Evolutionary conservation across 2,113 vertebrate genomes (phyloP).

Genomic region (Limanda limanda): DNA sequence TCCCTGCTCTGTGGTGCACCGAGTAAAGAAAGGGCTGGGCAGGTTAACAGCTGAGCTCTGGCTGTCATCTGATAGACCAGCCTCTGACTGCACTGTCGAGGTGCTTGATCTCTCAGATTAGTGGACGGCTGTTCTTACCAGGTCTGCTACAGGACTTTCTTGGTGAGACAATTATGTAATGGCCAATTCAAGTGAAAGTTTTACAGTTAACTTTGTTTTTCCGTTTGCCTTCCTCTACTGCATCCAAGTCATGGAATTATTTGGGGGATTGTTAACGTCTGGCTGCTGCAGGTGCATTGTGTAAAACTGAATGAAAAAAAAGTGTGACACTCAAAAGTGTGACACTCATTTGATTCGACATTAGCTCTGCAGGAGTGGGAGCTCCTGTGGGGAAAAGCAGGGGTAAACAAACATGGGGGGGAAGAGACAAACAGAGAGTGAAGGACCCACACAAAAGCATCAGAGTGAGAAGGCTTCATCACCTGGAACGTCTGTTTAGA

Average conservation of each 20-base stretch:
- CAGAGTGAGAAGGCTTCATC: slow-evolving; percentile 65
- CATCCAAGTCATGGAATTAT: slow-evolving; percentile 14
- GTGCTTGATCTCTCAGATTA: slow-evolving; percentile 6
- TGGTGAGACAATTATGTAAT: slow-evolving; percentile 13
- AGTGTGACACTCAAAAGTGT: slow-evolving; percentile 25
- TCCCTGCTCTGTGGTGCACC: slow-evolving; percentile 26
- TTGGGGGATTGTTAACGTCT: slow-evolving; percentile 26
- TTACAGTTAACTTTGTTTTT: slow-evolving; percentile 6
- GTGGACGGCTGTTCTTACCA: background rate
- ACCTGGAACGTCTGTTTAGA: slow-evolving; percentile 70
- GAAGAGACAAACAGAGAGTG: slow-evolving; percentile 24
- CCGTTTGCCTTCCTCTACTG: slow-evolving; percentile 25
- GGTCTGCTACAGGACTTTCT: slow-evolving; percentile 9
- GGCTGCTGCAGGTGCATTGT: slow-evolving; percentile 1
- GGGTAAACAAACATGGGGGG: slow-evolving; percentile 13
- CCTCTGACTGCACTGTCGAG: background rate
- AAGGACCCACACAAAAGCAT: slow-evolving; percentile 40
- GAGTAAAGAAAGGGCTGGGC: slow-evolving; percentile 23
- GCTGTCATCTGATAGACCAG: slow-evolving; percentile 37
- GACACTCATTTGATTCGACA: slow-evolving; percentile 38
- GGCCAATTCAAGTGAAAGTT: background rate
- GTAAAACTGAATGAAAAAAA: slow-evolving; percentile 13
- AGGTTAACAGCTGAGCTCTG: slow-evolving; percentile 52
- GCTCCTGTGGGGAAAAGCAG: background rate
- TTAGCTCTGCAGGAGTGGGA: slow-evolving; percentile 45